These are phyloP conservation scores for Catocala nupta DNA, from an alignment of 2,888 invertebrate species.

Conservation along the genomic window DNA sequence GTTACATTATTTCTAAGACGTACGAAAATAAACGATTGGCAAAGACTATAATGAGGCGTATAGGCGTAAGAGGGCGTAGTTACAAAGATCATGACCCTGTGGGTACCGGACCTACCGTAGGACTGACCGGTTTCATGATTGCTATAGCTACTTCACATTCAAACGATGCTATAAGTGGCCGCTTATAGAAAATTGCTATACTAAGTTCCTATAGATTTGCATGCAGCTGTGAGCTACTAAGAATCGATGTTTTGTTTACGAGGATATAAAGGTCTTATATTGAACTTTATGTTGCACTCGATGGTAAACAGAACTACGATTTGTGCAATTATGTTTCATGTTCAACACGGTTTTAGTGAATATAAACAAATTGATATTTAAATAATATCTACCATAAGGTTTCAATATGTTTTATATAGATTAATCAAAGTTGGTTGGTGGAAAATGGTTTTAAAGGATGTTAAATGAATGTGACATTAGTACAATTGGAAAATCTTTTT, in stretches of 20 bases:
- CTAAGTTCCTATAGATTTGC: conserved; percentile 1
- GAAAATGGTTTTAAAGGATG: no score
- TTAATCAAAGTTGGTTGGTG: no score
- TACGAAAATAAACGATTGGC: conserved; percentile 4
- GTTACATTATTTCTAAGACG: background rate
- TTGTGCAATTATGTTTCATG: no score
- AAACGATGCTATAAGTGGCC: conserved; percentile 26
- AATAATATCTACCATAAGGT: no score
- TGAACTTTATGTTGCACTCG: background rate
- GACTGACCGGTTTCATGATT: conserved; percentile 39
- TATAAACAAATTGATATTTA: no score
- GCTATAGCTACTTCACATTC: conserved; percentile 35
- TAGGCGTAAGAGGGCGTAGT: conserved; percentile 43
- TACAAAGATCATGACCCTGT: conserved; percentile 41
- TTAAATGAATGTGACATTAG: no score
- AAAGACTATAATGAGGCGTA: conserved; percentile 43
- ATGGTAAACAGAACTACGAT: no score
- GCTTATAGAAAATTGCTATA: conserved; percentile 12
- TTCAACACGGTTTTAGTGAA: no score
- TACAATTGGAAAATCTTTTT: no score
- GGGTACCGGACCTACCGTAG: conserved; percentile 33
- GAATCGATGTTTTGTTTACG: background rate
- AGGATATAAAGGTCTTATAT: background rate
- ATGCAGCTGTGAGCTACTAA: background rate
- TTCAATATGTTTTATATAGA: no score